Conservation (phyloP, 2,888 invertebrate genomes). For the Spatulosminthurus flaviceps region DNA sequence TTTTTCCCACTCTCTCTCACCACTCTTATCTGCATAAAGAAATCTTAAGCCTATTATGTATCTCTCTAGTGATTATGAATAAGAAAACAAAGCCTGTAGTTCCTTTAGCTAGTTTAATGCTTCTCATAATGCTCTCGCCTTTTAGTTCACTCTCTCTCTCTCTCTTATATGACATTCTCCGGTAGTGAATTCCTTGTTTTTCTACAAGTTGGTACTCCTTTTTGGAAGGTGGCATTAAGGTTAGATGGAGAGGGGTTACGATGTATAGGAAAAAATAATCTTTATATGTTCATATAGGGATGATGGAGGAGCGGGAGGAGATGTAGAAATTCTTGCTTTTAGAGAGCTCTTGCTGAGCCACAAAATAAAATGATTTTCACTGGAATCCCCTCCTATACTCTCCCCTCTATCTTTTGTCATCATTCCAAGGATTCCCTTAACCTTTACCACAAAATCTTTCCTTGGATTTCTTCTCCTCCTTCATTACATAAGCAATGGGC, state of each 20-base stretch:
- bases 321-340: slow-evolving; percentile 11
- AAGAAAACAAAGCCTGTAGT: slow-evolving; percentile 4
- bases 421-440: slow-evolving; percentile 27
- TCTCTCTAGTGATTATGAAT: slow-evolving; percentile 16
- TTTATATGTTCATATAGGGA: not conserved
- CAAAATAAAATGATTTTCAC: slow-evolving; percentile 28
- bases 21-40: not conserved
- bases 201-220: too few relatives aligned
- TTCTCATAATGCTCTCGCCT: not conserved
- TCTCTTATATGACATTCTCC: too few relatives aligned
- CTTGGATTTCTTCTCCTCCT: not conserved
- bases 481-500: not conserved
- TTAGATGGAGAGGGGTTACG: too few relatives aligned
- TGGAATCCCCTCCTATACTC: not conserved
- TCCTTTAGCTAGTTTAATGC: not conserved
- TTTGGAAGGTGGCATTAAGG: too few relatives aligned
- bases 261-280: slow-evolving; percentile 1
- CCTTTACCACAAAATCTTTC: not conserved
- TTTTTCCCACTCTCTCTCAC: slow-evolving; percentile 24
- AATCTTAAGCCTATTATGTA: slow-evolving; percentile 24
- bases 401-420: slow-evolving; percentile 27
- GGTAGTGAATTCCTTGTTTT: too few relatives aligned
- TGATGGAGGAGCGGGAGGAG: not conserved
- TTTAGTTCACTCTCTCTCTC: too few relatives aligned
- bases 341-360: slow-evolving; percentile 29